Conservation (phyloP, 2,113 vertebrate species). For the Eleginops maclovinus region DNA sequence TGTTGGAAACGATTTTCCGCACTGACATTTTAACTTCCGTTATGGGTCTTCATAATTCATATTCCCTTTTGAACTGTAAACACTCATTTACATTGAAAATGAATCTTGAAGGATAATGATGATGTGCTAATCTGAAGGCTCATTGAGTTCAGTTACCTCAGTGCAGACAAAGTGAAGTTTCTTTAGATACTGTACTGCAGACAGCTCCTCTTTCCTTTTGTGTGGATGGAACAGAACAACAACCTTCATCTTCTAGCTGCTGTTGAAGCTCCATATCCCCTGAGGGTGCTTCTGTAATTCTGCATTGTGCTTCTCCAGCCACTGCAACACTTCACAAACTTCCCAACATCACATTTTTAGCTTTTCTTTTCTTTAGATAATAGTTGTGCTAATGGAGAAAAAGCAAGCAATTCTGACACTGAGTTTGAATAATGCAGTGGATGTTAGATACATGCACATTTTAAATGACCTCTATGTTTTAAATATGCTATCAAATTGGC, state of each 20-base stretch:
- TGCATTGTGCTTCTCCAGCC: slow-evolving; percentile 36
- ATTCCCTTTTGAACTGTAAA: not conserved
- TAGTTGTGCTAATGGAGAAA: not conserved
- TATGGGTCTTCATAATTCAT: not conserved
- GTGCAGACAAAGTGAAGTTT: slow-evolving; percentile 25
- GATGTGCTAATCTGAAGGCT: slow-evolving; percentile 4
- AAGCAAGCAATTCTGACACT: slow-evolving; percentile 6
- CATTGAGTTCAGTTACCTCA: not conserved
- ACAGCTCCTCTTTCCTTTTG: slow-evolving; percentile 31
- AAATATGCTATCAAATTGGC: slow-evolving; percentile 18
- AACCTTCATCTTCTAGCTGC: slow-evolving; percentile 41
- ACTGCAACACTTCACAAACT: slow-evolving; percentile 44
- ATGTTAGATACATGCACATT: not conserved
- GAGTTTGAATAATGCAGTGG: not conserved
- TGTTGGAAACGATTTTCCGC: not conserved
- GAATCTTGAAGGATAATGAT: not conserved
- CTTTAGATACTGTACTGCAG: slow-evolving; percentile 24
- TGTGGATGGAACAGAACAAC: slow-evolving; percentile 59
- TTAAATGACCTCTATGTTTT: slow-evolving; percentile 15
- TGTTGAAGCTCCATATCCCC: slow-evolving; percentile 47
- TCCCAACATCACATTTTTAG: slow-evolving; percentile 11
- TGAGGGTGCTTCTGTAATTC: slow-evolving; percentile 58
- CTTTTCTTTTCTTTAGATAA: slow-evolving; percentile 21
- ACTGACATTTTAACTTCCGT: not conserved
- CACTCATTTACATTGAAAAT: not conserved